Conservation (phyloP, 1,140 invertebrate species). For the Atta colombica region DNA sequence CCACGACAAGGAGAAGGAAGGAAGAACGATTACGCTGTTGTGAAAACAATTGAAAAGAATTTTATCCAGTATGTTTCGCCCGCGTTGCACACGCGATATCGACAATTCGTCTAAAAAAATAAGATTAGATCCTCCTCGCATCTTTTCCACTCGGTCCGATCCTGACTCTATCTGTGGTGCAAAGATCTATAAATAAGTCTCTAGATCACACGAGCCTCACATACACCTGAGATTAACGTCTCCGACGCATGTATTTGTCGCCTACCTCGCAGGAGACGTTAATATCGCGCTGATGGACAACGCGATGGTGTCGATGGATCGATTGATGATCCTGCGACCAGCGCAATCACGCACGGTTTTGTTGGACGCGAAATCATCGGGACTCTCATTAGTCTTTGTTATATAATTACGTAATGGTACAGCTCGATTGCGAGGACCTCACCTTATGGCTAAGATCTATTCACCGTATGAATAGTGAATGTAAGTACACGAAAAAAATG, state of each 20-base stretch:
- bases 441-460: conserved; percentile 17
- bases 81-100: background rate
- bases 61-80: background rate
- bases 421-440: conserved; percentile 48
- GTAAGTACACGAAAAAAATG: conserved; percentile 1
- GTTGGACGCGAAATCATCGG: conserved; percentile 65
- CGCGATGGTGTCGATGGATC: conserved; percentile 62
- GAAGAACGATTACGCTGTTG: background rate
- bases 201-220: conserved; percentile 31
- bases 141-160: background rate
- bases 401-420: conserved; percentile 60
- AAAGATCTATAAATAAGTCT: conserved; percentile 57
- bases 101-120: background rate
- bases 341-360: conserved; percentile 62
- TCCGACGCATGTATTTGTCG: conserved; percentile 47
- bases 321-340: conserved; percentile 53
- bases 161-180: conserved; percentile 25
- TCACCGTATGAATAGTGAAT: conserved; percentile 37
- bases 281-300: conserved; percentile 50
- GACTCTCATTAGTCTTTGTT: conserved; percentile 63
- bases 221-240: conserved; percentile 14
- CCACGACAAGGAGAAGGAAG: background rate
- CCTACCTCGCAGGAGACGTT: conserved; percentile 30
- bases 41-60: background rate
- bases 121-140: background rate